A percentile compares a stretch with the other conserved stretches of the same genome.
Conservation (phyloP, 23 tunicate species). For the Styela clava region DNA sequence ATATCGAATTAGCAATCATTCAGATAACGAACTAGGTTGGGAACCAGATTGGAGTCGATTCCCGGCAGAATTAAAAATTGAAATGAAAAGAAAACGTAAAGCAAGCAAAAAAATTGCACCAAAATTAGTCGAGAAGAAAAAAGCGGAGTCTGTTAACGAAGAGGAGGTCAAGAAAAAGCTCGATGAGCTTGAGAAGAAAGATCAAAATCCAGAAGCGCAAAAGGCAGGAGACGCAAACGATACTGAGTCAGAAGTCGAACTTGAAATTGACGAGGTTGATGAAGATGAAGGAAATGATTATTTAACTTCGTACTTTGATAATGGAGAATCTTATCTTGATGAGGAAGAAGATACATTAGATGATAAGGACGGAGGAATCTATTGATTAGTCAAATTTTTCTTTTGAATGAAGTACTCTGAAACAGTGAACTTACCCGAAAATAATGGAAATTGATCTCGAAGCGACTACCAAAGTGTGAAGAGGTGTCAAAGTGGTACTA, state of each 20-base stretch:
- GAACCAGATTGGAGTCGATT: constrained; percentile 65
- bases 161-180: constrained; percentile 33
- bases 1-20: constrained; percentile 38
- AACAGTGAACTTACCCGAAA: too few relatives aligned
- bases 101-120: constrained; percentile 18
- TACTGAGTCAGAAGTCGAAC: constrained; percentile 49
- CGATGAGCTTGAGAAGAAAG: constrained; percentile 13
- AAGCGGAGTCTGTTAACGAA: constrained; percentile 18
- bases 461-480: too few relatives aligned
- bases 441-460: too few relatives aligned
- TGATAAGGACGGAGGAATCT: constrained; percentile 88
- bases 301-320: constrained; percentile 71
- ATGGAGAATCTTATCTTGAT: constrained; percentile 78
- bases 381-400: constrained; percentile 32
- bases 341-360: constrained; percentile 83
- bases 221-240: constrained; percentile 47
- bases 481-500: too few relatives aligned
- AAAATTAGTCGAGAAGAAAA: constrained; percentile 42
- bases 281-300: constrained; percentile 82
- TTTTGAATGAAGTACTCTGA: too few relatives aligned
- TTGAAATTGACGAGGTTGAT: constrained; percentile 73
- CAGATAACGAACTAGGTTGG: constrained; percentile 54
- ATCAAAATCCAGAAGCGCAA: constrained; percentile 34
- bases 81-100: constrained; percentile 18
- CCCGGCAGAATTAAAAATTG: constrained; percentile 63